Percentiles rank a stretch among this genome's conserved stretches.
Evolutionary conservation across 2,113 vertebrate species (phyloP).

Genomic region (Chunga burmeisteri): DNA sequence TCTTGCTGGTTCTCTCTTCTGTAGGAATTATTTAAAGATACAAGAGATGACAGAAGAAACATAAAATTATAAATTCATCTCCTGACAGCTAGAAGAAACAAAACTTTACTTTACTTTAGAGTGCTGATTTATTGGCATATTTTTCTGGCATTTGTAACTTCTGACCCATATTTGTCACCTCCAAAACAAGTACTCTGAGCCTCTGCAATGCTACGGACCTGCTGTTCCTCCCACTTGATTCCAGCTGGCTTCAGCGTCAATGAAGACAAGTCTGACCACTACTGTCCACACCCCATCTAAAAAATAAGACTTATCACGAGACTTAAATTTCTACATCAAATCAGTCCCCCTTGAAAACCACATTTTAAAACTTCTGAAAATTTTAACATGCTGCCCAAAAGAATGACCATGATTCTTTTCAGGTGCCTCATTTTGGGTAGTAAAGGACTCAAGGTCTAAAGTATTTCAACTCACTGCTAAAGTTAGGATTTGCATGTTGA

Average conservation of each 20-base stretch:
- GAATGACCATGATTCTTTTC: not conserved
- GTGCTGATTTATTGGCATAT: not conserved
- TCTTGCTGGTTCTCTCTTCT: not conserved
- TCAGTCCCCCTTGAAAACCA: not conserved
- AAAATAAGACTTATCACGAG: not conserved
- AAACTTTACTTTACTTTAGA: not conserved
- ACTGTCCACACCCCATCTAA: not conserved
- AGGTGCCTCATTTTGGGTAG: not conserved
- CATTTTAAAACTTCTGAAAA: not conserved
- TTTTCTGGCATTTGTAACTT: not conserved
- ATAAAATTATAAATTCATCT: not conserved
- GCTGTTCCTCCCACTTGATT: not conserved
- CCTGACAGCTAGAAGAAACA: not conserved
- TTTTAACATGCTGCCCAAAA: not conserved
- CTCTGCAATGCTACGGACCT: not conserved
- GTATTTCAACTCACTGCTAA: not conserved
- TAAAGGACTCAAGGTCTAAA: not conserved
- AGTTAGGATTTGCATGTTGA: not conserved
- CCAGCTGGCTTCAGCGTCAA: not conserved
- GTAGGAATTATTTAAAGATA: slow-evolving; percentile 4
- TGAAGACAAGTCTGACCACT: not conserved
- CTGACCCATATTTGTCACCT: not conserved
- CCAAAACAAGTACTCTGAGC: not conserved
- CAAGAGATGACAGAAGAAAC: not conserved
- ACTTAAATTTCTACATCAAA: not conserved